Percentiles rank a stretch among this genome's conserved stretches.
These are phyloP conservation scores for Hoplostethus atlanticus DNA, from an alignment of 2,797 vertebrate species.

Conservation along the genomic window DNA sequence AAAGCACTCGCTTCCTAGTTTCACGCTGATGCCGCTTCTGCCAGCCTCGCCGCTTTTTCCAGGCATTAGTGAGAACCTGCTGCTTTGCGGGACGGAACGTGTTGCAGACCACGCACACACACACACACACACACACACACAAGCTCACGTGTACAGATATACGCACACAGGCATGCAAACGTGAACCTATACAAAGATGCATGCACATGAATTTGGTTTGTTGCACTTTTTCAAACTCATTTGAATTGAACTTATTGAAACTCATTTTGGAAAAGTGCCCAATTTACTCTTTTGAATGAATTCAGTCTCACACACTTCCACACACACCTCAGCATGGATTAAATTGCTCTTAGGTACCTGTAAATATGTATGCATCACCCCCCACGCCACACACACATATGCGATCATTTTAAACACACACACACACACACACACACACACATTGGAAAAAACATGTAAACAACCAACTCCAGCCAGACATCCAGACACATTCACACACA, in stretches of 20 bases:
- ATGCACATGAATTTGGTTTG: conserved; percentile 26
- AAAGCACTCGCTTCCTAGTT: conserved; percentile 53
- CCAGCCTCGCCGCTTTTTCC: not conserved
- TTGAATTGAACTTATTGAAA: conserved; percentile 32
- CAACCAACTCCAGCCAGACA: not conserved
- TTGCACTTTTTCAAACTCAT: conserved; percentile 34
- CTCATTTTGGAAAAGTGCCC: conserved; percentile 18
- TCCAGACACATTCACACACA: not conserved
- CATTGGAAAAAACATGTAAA: not conserved
- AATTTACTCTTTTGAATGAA: conserved; percentile 49
- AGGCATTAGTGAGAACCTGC: conserved; percentile 15
- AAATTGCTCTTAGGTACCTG: not conserved
- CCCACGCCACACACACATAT: not conserved
- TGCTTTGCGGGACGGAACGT: conserved; percentile 6
- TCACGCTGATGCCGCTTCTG: conserved; percentile 8
- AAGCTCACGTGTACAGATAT: not conserved
- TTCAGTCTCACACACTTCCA: conserved; percentile 14
- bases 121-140: not conserved
- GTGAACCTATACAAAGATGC: not conserved
- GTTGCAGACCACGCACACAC: not conserved
- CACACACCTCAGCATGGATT: not conserved
- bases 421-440: not conserved
- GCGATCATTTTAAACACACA: not conserved
- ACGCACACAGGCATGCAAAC: not conserved
- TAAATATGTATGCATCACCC: not conserved